Evolutionary conservation across 64 coral and sea anemone genomes (phyloP).

Genomic region (Montipora sp.): DNA sequence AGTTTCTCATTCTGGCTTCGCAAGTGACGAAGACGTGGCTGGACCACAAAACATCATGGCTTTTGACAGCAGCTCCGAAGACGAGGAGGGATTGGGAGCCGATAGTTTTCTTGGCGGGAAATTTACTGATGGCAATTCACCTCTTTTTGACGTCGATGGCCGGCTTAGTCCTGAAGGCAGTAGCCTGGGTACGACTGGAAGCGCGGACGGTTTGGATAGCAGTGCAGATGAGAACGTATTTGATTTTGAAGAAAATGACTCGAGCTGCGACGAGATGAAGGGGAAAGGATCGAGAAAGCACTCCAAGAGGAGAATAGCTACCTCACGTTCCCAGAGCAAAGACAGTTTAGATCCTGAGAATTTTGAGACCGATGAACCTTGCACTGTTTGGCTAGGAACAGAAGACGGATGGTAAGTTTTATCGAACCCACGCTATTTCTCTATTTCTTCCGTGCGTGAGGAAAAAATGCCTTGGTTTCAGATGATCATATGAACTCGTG

Average conservation of each 20-base stretch:
- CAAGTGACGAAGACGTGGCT: conserved; percentile 80
- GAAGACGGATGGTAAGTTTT: conserved; percentile 95
- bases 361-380: conserved; percentile 78
- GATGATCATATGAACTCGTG: no score
- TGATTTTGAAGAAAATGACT: conserved; percentile 84
- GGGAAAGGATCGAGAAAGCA: conserved; percentile 75
- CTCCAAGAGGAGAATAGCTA: conserved; percentile 67
- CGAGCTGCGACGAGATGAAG: conserved; percentile 85
- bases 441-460: no score
- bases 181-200: conserved; percentile 86
- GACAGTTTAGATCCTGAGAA: conserved; percentile 75
- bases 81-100: conserved; percentile 82
- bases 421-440: neutral
- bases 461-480: no score
- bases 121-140: conserved; percentile 73
- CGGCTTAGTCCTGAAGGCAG: conserved; percentile 96
- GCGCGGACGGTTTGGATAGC: conserved; percentile 72
- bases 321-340: conserved; percentile 56
- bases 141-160: conserved; percentile 74
- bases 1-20: conserved; percentile 63
- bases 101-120: conserved; percentile 80
- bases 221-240: conserved; percentile 71
- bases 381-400: conserved; percentile 94
- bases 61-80: conserved; percentile 99
- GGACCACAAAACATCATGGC: conserved; percentile 91